Evolutionary conservation across 2,113 vertebrate species (phyloP), one percentile per base, ranked within the genome.

Genomic region (Antigone vipio): DNA sequence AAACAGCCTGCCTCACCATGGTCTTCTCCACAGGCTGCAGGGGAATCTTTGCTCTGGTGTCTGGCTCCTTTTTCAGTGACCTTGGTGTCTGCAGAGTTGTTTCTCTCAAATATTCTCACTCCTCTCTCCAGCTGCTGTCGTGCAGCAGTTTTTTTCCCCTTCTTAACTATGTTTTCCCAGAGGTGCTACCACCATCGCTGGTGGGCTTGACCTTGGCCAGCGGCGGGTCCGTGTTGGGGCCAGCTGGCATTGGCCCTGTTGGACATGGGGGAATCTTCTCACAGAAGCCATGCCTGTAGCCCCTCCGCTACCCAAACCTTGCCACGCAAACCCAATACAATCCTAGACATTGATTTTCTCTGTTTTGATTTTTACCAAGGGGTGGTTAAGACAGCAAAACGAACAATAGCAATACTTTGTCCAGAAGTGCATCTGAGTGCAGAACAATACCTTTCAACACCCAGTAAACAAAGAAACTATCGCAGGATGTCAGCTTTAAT

Each of bases 121-220:
- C 59, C 5, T 45, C 32, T 69, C 16, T 49, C 35, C 5, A 5
- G 59, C 16, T 42, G 35, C n/a, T 35, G 30, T 42, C 5, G 6
- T 7, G 12, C 40, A 79, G 34, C n/a, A 27, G 3, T 56, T 64
- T 73, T 73, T 42, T 30, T 6, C 16, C 26, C 26, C 30, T 50
- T 50, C 49, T 89, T 26, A 49, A 52, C 5, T 21, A 9, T 2
- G 3, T 50, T 58, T 42, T 27, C 35, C 2, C 27, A 34, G 47
- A 75, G 40, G 32, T 0, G 0, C 52, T 35, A 15, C 30, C 35
- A 32, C 59, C 21, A 1, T 17, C 6, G 1, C 40, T 35, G 47
- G 9, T 42, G 29, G 69, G 24, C 55, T 58, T 3, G 1, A 40
- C 34, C 71, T n/a, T 47, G 21, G 35, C 62, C n/a, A 30, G 62